Evolutionary conservation across 2,888 invertebrate genomes (phyloP).

Genomic region (Andricus curvator): DNA sequence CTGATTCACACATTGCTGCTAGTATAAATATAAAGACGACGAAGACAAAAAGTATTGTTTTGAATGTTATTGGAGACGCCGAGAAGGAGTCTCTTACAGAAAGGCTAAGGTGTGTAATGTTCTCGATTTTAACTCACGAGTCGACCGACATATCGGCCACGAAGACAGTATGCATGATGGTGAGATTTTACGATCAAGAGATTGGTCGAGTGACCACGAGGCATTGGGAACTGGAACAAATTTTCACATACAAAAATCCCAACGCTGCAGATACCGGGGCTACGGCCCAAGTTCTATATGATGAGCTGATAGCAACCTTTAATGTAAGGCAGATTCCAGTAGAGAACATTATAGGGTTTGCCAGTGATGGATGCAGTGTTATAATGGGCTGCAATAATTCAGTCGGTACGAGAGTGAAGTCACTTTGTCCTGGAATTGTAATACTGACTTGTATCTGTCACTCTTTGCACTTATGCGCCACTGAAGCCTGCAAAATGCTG

Average conservation of each 20-base stretch:
- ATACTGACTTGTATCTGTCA: conserved; percentile 52
- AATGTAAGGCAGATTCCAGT: conserved; percentile 41
- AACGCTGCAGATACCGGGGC: conserved; percentile 37
- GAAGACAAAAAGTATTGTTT: conserved; percentile 14
- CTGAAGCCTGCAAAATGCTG: conserved; percentile 46
- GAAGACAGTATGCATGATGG: conserved; percentile 48
- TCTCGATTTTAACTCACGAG: conserved; percentile 49
- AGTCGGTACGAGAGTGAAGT: conserved; percentile 46
- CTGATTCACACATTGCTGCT: too few species aligned
- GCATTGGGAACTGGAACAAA: conserved; percentile 49
- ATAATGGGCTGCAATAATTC: conserved; percentile 56
- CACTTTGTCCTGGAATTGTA: conserved; percentile 45
- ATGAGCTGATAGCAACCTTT: conserved; percentile 42
- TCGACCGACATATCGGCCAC: conserved; percentile 49
- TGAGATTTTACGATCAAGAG: conserved; percentile 47
- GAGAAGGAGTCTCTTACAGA: conserved; percentile 46
- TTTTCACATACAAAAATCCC: conserved; percentile 39
- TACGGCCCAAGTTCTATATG: conserved; percentile 43
- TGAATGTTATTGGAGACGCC: conserved; percentile 43
- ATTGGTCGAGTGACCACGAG: conserved; percentile 41
- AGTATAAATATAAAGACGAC: too few species aligned
- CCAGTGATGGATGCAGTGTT: conserved; percentile 51
- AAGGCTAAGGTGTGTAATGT: conserved; percentile 44
- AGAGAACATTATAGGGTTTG: conserved; percentile 52
- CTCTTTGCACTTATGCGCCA: conserved; percentile 49